Evolutionary conservation across 2,888 invertebrate genomes (phyloP), one percentile per base, ranked within the genome.

Genomic region (Rhagophthalmus giganteus): DNA sequence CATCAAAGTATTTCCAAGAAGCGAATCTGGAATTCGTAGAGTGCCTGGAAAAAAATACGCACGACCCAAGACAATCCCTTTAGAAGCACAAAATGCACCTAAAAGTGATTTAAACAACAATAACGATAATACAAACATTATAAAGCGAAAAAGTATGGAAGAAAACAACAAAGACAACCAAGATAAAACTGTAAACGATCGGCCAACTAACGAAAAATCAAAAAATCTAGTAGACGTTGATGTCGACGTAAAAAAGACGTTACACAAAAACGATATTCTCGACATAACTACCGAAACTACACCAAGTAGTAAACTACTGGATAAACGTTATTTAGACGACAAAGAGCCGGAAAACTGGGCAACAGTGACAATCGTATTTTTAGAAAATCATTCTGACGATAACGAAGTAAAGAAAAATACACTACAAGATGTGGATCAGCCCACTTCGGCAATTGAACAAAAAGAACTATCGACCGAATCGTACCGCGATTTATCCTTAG

Each of bases 391-490:
- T 11, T n/a, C 10, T n/a, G n/a, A 27, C n/a, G 5, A 11, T 11
- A 4, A 6, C 12, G 9, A 14, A 15, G 20, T 9, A 16, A 55
- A 53, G 13, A 53, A 58, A 33, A 62, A 58, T 46, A 39, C 46
- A n/a, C 37, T 65, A 1, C 59, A 61, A 49, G 65, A 66, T 45
- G 55, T 60, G 37, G 62, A 61, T 2, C 61, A 62, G 37, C 65
- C 65, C 2, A 66, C 65, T 12, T 66, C 65, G 2, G 65, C 65
- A 2, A 58, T 60, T 2, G 65, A 66, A 35, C 65, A 66, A 40
- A 35, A 60, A 20, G 58, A 61, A 55, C 44, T 65, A 10, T 44
- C 44, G 8, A 54, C 54, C 3, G 49, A 39, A 8, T 16, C 46
- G 9, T 27, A 32, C n/a, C n/a, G n/a, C n/a, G n/a, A n/a, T n/a